These are phyloP conservation scores for Drosophila varians DNA, from an alignment of 1,140 invertebrate species.

Conservation along the genomic window DNA sequence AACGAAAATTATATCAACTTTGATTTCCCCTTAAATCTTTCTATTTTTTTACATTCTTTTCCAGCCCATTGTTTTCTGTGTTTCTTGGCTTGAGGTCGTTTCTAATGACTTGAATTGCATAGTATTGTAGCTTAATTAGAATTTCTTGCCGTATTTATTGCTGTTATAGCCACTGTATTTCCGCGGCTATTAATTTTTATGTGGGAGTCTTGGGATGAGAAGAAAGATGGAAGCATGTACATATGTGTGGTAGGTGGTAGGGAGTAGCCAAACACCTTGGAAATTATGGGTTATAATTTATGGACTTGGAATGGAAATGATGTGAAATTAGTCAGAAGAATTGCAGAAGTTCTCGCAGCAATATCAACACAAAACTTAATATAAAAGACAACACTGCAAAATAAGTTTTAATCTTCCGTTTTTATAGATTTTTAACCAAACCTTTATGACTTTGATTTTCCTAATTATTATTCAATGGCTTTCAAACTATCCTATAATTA, in stretches of 20 bases:
- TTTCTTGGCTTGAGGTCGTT: constrained; percentile 68
- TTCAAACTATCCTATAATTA: constrained; percentile 4
- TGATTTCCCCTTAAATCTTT: constrained; percentile 19
- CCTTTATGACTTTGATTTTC: too few species aligned
- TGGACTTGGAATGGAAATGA: constrained; percentile 2
- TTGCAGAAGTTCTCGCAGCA: too few species aligned
- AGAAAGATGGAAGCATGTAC: background rate
- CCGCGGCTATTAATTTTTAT: constrained; percentile 34
- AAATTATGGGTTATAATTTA: constrained; percentile 14
- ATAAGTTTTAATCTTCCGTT: too few species aligned
- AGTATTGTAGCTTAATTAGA: constrained; percentile 62
- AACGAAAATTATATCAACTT: background rate
- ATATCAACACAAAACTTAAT: too few species aligned
- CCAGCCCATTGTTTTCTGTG: constrained; percentile 35
- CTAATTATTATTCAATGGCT: constrained; percentile 3
- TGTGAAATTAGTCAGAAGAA: constrained; percentile 1
- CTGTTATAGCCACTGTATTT: constrained; percentile 24
- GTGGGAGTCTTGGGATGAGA: constrained; percentile 44
- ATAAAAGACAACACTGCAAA: too few species aligned
- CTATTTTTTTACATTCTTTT: constrained; percentile 39
- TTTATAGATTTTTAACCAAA: too few species aligned
- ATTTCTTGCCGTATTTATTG: constrained; percentile 29
- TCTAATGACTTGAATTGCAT: constrained; percentile 62
- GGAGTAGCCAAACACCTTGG: background rate
- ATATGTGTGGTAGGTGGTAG: background rate